A percentile compares a stretch with the other conserved stretches of the same genome.
Conservation (phyloP, 1,140 invertebrate species). For the Amphibalanus amphitrite region DNA sequence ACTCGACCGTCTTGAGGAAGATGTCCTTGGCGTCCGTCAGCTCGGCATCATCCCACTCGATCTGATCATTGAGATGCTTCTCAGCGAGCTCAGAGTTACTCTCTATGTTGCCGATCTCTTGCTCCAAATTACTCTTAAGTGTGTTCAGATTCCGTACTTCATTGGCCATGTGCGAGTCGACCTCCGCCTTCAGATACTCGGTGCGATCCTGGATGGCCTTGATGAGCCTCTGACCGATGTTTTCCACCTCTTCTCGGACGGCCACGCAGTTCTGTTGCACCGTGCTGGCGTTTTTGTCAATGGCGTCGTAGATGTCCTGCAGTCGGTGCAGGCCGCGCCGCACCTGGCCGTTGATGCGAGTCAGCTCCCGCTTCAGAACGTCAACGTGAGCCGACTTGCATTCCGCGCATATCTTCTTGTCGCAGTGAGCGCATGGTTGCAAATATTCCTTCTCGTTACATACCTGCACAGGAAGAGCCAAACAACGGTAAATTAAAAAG, state of each 20-base stretch:
- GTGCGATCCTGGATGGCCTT: slow-evolving; percentile 85
- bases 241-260: slow-evolving; percentile 79
- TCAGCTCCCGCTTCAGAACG: slow-evolving; percentile 80
- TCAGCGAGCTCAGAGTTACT: slow-evolving; percentile 92
- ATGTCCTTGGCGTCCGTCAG: slow-evolving; percentile 86
- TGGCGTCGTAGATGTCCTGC: slow-evolving; percentile 25
- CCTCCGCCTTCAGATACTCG: slow-evolving; percentile 65
- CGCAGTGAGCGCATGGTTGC: slow-evolving; percentile 79
- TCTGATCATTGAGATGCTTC: slow-evolving; percentile 69
- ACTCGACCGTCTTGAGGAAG: slow-evolving; percentile 78
- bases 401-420: slow-evolving; percentile 73
- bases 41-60: slow-evolving; percentile 42
- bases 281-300: slow-evolving; percentile 65
- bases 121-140: slow-evolving; percentile 77
- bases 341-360: slow-evolving; percentile 80
- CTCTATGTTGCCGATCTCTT: slow-evolving; percentile 78
- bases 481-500: too few species aligned
- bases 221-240: slow-evolving; percentile 68
- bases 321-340: slow-evolving; percentile 22
- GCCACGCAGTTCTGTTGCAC: slow-evolving; percentile 58
- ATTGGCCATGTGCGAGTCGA: slow-evolving; percentile 66
- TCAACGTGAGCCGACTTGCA: slow-evolving; percentile 89
- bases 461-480: slow-evolving; percentile 23
- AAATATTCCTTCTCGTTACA: slow-evolving; percentile 87
- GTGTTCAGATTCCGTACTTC: slow-evolving; percentile 64